phyloP scores from a whole-genome alignment of 2,113 vertebrate genomes.

The Perca fluviatilis region DNA sequence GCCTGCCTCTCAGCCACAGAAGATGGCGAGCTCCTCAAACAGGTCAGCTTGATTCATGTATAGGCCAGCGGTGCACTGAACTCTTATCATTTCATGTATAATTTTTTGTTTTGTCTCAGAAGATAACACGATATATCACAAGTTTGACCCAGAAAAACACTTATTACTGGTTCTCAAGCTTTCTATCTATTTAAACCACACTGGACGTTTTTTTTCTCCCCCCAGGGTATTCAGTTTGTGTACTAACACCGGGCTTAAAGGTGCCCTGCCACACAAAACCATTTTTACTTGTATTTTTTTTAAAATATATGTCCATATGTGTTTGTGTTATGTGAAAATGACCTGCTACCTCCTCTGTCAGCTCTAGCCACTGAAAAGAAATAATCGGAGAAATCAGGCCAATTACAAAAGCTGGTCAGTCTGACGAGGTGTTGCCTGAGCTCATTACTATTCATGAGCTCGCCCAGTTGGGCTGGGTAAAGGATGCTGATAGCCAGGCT shows the following conservation, averaged over 20 bases:
- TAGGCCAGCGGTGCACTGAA: background rate
- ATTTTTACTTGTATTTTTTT: too few species aligned
- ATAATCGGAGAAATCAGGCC: too few species aligned
- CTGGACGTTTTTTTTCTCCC: background rate
- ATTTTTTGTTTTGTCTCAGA: background rate
- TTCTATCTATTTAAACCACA: background rate
- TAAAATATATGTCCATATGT: too few species aligned
- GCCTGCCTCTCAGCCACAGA: constrained; percentile 95
- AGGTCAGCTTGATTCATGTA: constrained; percentile 80
- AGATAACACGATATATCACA: background rate
- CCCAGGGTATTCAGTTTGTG: background rate
- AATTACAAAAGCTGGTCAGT: too few species aligned
- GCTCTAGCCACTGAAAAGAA: too few species aligned
- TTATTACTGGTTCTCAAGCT: background rate
- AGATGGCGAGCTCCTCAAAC: constrained; percentile 93
- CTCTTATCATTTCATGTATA: background rate
- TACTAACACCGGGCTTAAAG: background rate
- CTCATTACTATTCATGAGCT: too few species aligned
- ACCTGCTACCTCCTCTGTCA: too few species aligned
- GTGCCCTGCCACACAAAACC: too few species aligned
- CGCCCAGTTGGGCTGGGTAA: too few species aligned
- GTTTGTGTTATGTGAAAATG: too few species aligned
- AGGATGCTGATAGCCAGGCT: too few species aligned
- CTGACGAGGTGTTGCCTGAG: too few species aligned
- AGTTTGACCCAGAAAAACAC: background rate